Evolutionary conservation across 2,797 vertebrate genomes (phyloP).

Genomic region (Notamacropus eugenii): DNA sequence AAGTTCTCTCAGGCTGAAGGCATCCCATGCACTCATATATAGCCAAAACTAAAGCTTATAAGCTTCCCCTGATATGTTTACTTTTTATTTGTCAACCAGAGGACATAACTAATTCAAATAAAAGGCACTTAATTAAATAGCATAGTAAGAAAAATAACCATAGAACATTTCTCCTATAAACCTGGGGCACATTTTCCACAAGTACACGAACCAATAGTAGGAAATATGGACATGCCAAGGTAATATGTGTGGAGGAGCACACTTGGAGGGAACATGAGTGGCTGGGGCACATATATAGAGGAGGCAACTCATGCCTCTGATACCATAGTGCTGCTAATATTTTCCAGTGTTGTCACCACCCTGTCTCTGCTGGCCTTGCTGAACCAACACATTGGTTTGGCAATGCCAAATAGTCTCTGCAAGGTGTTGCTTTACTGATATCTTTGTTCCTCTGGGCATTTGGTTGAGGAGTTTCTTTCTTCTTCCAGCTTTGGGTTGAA

Average conservation of each 20-base stretch:
- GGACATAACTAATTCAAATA: neutral
- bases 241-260: neutral
- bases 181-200: neutral
- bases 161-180: neutral
- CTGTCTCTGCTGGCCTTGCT: neutral
- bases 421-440: neutral
- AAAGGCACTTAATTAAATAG: neutral
- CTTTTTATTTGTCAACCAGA: neutral
- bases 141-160: neutral
- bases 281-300: neutral
- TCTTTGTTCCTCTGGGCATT: too few relatives aligned
- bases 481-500: neutral
- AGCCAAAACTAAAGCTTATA: neutral
- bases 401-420: neutral
- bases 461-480: neutral
- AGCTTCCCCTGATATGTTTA: neutral
- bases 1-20: neutral
- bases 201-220: neutral
- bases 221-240: neutral
- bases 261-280: neutral
- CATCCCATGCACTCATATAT: neutral
- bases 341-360: neutral
- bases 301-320: neutral
- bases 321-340: neutral
- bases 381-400: neutral